These are phyloP conservation scores for Lepus americanus DNA, from an alignment of 2,113 vertebrate species.

Conservation along the genomic window DNA sequence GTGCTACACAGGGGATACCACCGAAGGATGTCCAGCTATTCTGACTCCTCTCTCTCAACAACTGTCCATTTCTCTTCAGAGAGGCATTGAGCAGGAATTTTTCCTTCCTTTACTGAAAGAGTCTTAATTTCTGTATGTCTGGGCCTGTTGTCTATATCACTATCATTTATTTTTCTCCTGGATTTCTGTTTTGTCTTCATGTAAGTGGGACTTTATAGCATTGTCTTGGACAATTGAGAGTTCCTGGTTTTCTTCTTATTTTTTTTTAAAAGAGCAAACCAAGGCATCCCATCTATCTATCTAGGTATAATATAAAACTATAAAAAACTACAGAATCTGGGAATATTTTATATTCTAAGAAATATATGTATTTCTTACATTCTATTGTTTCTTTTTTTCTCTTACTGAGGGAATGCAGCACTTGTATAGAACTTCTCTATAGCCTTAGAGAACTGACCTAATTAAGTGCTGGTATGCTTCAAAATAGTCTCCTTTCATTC, in stretches of 20 bases:
- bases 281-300: neutral
- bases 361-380: neutral
- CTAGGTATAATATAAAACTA: no score
- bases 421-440: neutral
- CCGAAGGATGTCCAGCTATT: neutral
- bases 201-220: neutral
- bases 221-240: neutral
- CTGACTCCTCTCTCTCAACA: neutral
- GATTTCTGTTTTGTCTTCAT: neutral
- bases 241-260: neutral
- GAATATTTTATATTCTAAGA: no score
- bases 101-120: neutral
- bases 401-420: neutral
- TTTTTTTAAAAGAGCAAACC: neutral
- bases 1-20: neutral
- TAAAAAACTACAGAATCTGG: no score
- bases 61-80: neutral
- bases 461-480: neutral
- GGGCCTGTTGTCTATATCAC: neutral
- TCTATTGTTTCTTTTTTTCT: neutral
- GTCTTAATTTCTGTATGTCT: neutral
- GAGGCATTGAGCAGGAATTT: neutral
- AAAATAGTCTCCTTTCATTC: conserved; percentile 29
- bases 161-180: neutral
- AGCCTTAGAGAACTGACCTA: neutral